Evolutionary conservation across 2,888 invertebrate genomes (phyloP), one percentile per base, ranked within the genome.

Genomic region (Euphydryas editha): DNA sequence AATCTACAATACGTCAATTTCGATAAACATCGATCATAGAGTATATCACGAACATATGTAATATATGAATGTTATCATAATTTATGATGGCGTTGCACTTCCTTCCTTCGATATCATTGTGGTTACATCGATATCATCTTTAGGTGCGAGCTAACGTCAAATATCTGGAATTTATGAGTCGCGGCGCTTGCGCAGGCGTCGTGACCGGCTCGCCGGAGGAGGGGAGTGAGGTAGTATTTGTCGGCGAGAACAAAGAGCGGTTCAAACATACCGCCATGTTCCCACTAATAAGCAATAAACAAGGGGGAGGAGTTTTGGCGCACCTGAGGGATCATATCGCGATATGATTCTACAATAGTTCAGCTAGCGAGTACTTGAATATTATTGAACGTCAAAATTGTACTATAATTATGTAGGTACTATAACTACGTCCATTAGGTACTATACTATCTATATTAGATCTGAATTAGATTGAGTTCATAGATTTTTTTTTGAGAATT

Each of bases 211-310:
- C 79, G 75, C 68, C 65, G 65, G 72, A 62, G 67, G 64, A 74
- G 79, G 75, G 75, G 68, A 65, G 65, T 65, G 70, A 63, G 70
- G 67, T 73, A 54, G 54, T 72, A 75, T 75, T 77, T 76, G 85
- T 78, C 91, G 92, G 92, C 86, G 85, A 91, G 90, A 90, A 92
- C 91, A 92, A 92, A 91, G 92, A 84, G 82, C 81, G 79, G 85
- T 87, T 89, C 91, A 92, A 92, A 90, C 85, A 88, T 80, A 88
- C 92, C 92, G 92, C 91, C 86, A 84, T 83, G 78, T 80, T 81
- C 83, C 78, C 85, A 90, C 91, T 92, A 92, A 92, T 92, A 92
- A 92, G 92, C 92, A 92, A 92, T 92, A 92, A 92, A 92, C 92
- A 92, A 92, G 92, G 90, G 92, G 92, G 92, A 89, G 92, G 90